A percentile compares a stretch with the other conserved stretches of the same genome.
phyloP scores from a whole-genome alignment of 2,113 vertebrate species.

The Periophthalmodon schlosseri region DNA sequence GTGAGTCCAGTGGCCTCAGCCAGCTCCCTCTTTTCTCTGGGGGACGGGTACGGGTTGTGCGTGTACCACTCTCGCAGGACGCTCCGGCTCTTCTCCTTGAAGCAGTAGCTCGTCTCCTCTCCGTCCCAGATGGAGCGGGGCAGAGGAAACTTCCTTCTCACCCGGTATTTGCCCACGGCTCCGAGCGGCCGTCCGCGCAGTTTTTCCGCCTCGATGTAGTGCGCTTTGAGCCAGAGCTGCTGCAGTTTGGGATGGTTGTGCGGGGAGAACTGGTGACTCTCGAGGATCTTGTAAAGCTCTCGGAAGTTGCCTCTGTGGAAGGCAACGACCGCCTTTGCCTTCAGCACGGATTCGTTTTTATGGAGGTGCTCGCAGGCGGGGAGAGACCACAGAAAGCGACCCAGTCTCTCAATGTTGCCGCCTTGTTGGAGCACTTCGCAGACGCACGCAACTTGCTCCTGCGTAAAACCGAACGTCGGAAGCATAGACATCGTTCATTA shows the following conservation, averaged over 20 bases:
- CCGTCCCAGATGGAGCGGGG: conserved; percentile 93
- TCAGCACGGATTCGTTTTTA: conserved; percentile 92
- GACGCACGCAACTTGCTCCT: conserved; percentile 92
- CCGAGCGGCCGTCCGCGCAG: conserved; percentile 89
- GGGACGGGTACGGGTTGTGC: conserved; percentile 91
- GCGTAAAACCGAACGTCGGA: conserved; percentile 92
- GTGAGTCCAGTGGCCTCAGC: conserved; percentile 92
- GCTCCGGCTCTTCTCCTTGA: conserved; percentile 90
- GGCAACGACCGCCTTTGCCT: conserved; percentile 90
- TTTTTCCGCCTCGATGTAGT: conserved; percentile 93
- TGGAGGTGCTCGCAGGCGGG: conserved; percentile 92
- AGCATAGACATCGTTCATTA: conserved; percentile 89
- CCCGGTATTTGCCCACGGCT: conserved; percentile 90
- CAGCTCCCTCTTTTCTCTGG: conserved; percentile 89
- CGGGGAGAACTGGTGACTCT: conserved; percentile 90
- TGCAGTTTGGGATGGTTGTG: conserved; percentile 92
- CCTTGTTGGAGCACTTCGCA: conserved; percentile 92
- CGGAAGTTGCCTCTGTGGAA: conserved; percentile 91
- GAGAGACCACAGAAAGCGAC: conserved; percentile 90
- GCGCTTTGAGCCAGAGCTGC: conserved; percentile 91
- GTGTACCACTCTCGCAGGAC: conserved; percentile 92
- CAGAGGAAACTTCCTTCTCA: conserved; percentile 89
- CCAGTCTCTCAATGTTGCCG: conserved; percentile 90
- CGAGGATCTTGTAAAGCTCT: conserved; percentile 91
- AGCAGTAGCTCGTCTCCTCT: conserved; percentile 92